Percentiles rank a stretch among this genome's conserved stretches.
Conservation (phyloP, 2,113 vertebrate species). For the Proteles cristata region DNA sequence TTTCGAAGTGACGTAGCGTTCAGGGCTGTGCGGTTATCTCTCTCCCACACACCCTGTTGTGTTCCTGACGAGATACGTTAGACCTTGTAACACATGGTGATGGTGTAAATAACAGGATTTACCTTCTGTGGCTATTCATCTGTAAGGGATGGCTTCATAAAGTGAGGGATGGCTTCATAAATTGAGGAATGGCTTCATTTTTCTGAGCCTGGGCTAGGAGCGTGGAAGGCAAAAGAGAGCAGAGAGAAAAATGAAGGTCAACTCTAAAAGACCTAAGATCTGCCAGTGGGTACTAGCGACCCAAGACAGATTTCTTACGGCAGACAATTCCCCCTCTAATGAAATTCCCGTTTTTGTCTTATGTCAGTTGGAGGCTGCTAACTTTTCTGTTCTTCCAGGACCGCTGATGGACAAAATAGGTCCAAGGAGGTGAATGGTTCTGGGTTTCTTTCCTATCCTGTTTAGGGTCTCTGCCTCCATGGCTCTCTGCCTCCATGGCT, state of each 20-base stretch:
- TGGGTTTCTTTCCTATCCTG: conserved; percentile 28
- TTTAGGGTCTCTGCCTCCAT: conserved; percentile 26
- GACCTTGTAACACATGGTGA: conserved; percentile 47
- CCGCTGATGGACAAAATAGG: background rate
- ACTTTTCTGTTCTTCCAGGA: conserved; percentile 48
- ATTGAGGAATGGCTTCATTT: conserved; percentile 40
- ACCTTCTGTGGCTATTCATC: conserved; percentile 51
- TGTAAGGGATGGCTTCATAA: conserved; percentile 46
- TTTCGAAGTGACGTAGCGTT: conserved; percentile 41
- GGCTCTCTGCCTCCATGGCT: background rate
- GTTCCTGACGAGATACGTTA: conserved; percentile 64
- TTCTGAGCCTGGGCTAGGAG: conserved; percentile 24
- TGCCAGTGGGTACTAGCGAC: conserved; percentile 47
- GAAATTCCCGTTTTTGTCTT: conserved; percentile 41
- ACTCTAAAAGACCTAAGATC: conserved; percentile 46
- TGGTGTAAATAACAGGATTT: conserved; percentile 49
- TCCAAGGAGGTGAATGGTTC: conserved; percentile 26
- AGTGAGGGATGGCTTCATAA: conserved; percentile 46
- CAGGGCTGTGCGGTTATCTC: conserved; percentile 59
- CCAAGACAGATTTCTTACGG: background rate
- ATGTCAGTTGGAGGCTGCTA: conserved; percentile 15
- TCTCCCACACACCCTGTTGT: conserved; percentile 58
- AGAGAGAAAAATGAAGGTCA: conserved; percentile 32
- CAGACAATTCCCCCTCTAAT: conserved; percentile 29
- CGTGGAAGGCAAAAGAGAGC: conserved; percentile 26